These are phyloP conservation scores for Drosophila nigromelanica DNA, from an alignment of 1,140 invertebrate species.

Conservation along the genomic window DNA sequence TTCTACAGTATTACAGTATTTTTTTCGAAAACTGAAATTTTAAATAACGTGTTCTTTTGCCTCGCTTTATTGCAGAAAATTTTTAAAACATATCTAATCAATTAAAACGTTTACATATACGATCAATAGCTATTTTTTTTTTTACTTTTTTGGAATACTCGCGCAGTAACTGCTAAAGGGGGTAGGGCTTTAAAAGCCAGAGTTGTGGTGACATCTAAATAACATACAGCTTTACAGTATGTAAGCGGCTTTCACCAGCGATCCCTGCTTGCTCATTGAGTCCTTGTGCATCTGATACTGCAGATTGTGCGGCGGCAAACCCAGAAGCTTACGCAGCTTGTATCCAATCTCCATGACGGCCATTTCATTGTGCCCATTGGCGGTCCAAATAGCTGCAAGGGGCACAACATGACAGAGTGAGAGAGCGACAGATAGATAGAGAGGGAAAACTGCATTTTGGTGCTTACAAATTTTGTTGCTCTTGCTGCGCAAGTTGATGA, in stretches of 20 bases:
- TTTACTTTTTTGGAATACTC: constrained; percentile 65
- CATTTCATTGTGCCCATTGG: constrained; percentile 90
- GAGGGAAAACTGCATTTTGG: constrained; percentile 1
- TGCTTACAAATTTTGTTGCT: constrained; percentile 92
- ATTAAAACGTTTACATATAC: background rate
- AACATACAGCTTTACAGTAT: constrained; percentile 86
- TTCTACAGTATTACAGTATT: background rate
- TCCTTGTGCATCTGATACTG: constrained; percentile 93
- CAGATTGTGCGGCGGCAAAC: constrained; percentile 85
- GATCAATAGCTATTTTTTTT: constrained; percentile 43
- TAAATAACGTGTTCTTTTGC: background rate
- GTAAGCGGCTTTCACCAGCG: constrained; percentile 92
- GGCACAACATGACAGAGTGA: background rate
- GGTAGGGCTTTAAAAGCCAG: too few relatives aligned
- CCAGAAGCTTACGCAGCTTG: constrained; percentile 94
- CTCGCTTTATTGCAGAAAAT: background rate
- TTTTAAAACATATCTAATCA: background rate
- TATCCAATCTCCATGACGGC: constrained; percentile 92
- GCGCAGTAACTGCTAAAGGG: constrained; percentile 36
- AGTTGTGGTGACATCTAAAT: background rate
- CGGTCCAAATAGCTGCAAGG: constrained; percentile 92
- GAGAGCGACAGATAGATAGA: too few relatives aligned
- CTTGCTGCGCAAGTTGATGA: constrained; percentile 96
- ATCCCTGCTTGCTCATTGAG: constrained; percentile 92
- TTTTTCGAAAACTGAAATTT: background rate